These are phyloP conservation scores for Eupithecia centaureata DNA, from an alignment of 2,888 invertebrate species.

Conservation along the genomic window DNA sequence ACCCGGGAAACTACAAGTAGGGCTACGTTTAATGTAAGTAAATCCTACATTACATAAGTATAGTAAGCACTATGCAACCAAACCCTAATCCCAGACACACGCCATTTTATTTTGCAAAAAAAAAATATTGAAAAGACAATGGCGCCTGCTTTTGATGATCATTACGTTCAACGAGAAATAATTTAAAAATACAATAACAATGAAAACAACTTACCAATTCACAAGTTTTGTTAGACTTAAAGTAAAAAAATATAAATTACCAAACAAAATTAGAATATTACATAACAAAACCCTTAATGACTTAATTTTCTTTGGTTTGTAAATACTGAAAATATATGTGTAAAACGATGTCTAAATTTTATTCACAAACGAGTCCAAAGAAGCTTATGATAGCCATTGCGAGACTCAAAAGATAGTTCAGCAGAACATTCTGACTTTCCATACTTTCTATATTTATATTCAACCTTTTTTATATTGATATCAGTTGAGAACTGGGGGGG, in stretches of 20 bases:
- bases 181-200: neutral
- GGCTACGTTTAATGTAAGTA: slow-evolving; percentile 26
- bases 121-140: neutral
- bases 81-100: slow-evolving; percentile 14
- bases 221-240: neutral
- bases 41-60: slow-evolving; percentile 14
- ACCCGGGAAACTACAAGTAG: slow-evolving; percentile 42
- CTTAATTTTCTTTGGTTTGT: slow-evolving; percentile 18
- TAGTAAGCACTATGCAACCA: slow-evolving; percentile 25
- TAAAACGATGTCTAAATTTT: neutral
- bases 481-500: neutral
- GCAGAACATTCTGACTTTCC: neutral
- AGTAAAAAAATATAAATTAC: neutral
- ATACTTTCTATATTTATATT: neutral
- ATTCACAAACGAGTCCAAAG: neutral
- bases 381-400: neutral
- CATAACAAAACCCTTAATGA: neutral
- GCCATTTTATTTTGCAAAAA: neutral
- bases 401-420: neutral
- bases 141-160: neutral
- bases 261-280: neutral
- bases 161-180: neutral
- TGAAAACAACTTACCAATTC: neutral
- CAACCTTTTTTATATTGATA: neutral
- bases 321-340: neutral